These are phyloP conservation scores for Tenodera sinensis DNA, from an alignment of 2,888 invertebrate genomes.

Conservation along the genomic window DNA sequence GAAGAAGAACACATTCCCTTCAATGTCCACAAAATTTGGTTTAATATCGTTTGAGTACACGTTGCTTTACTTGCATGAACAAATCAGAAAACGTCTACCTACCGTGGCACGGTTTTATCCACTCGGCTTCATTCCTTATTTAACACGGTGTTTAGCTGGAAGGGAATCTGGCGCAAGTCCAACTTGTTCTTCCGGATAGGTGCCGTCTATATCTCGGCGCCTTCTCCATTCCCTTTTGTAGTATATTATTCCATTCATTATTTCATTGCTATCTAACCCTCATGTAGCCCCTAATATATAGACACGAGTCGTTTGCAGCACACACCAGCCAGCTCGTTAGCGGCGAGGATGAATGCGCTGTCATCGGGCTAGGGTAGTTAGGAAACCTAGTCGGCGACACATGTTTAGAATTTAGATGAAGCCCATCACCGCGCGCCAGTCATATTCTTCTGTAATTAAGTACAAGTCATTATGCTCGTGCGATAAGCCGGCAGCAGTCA, in stretches of 20 bases:
- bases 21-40: no score
- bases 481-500: no score
- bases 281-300: background rate
- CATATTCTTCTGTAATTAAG: background rate
- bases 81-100: background rate
- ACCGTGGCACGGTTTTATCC: background rate
- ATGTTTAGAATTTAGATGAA: background rate
- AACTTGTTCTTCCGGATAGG: background rate
- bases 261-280: background rate
- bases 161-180: background rate
- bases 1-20: no score
- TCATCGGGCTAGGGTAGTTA: background rate
- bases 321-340: background rate
- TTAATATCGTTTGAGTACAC: no score
- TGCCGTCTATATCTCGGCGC: background rate
- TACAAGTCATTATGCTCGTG: no score
- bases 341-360: background rate
- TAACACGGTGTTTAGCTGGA: background rate
- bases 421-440: background rate
- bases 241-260: constrained; percentile 6
- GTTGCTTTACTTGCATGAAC: background rate
- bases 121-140: background rate
- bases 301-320: constrained; percentile 9
- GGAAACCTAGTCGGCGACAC: background rate
- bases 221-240: background rate